phyloP scores from a whole-genome alignment of 1,140 invertebrate genomes.

The Steinernema khuongi region DNA sequence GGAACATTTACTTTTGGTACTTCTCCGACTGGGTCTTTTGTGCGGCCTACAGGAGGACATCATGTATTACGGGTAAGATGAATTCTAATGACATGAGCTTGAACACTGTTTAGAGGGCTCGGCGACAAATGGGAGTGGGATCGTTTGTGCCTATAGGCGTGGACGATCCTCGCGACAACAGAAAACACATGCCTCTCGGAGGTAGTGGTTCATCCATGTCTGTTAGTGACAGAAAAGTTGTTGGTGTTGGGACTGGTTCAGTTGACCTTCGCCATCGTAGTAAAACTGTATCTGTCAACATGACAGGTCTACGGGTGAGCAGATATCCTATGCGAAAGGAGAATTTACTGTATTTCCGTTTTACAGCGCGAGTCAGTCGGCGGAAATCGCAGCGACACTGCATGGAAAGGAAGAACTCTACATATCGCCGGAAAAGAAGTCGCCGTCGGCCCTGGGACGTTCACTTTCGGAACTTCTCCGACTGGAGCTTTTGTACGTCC shows the following conservation, averaged over 20 bases:
- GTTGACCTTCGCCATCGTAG: not conserved
- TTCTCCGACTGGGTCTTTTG: not conserved
- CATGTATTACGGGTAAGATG: no score
- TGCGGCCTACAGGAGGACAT: not conserved
- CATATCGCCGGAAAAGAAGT: constrained; percentile 27
- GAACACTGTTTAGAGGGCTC: no score
- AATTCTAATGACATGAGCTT: no score
- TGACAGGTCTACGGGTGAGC: not conserved
- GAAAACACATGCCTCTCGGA: not conserved
- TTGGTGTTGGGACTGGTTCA: constrained; percentile 2
- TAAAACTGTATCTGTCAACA: constrained; percentile 7
- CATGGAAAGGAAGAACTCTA: constrained; percentile 27
- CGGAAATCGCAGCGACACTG: constrained; percentile 28
- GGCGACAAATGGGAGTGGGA: not conserved
- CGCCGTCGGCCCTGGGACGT: constrained; percentile 27
- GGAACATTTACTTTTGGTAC: constrained; percentile 32
- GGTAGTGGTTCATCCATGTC: not conserved
- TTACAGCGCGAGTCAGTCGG: constrained; percentile 24
- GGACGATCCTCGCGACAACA: not conserved
- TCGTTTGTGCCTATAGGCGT: not conserved
- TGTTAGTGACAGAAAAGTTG: not conserved
- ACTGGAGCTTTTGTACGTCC: constrained; percentile 15
- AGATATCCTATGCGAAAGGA: not conserved
- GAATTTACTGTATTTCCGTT: not conserved
- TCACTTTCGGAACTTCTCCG: constrained; percentile 32